Base-by-base conservation (phyloP, 2,113 vertebrate genomes). In the Nannobrachium achirus region DNA sequence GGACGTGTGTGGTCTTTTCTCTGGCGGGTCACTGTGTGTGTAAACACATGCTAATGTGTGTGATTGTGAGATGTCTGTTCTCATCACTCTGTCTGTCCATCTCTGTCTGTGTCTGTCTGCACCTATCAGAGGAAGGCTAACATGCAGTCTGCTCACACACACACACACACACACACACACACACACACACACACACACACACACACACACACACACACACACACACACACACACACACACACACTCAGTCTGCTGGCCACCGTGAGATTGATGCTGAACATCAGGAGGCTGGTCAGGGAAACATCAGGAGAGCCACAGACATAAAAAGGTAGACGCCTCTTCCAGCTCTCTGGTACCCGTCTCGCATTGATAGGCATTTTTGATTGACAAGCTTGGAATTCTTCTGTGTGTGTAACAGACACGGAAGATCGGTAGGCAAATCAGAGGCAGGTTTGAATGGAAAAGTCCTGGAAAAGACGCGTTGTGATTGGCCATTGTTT, bases 31-130 rank as follows among this genome's bases (percentile, higher is more conserved):
- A 76, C 25, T 33, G 67, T 76, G 82, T 84, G 74, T 80, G 86
- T 83, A 89, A 84, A 82, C 71, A 64, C 80, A 80, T 86, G 73
- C 51, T 84, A 25, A 20, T 66, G 75, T 85, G 75, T 85, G 78
- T 59, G 86, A 88, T 84, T 76, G 75, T 60, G 50, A 59, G 45
- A 66, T 63, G 86, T 83, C 88, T 76, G 10, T 78, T 85, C 69
- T 69, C 55, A 81, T 90, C 78, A 78, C 79, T 73, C 73, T 18
- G 60, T 80, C 66, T 63, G 84, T 88, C 87, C 75, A 40, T 91
- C 85, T 81, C 72, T 76, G 66, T 76, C 76, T 73, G 75, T 83
- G 66, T 66, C 8, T 40, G 76, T 75, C 67, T 15, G 68, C 45
- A 10, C 25, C 1, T 61, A 18, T 67, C 19, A 50, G 53, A 42